Base-by-base conservation (phyloP, 2,797 vertebrate species). In the Erethizon dorsatum region DNA sequence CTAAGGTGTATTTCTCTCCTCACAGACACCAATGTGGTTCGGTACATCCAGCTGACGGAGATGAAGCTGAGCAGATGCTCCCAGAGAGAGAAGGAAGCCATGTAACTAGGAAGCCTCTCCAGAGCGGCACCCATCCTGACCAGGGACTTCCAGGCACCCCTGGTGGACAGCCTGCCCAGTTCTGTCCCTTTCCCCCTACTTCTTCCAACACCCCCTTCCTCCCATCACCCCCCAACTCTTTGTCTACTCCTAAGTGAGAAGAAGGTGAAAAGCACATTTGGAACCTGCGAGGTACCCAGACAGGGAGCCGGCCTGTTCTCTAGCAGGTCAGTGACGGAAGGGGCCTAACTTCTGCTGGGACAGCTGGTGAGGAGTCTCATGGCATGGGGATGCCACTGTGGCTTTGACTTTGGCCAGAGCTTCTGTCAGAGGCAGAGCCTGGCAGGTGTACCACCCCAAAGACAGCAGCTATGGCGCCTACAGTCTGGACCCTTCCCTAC, bases 41-140 rank as follows among this genome's bases (percentile, higher is more conserved):
- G 99, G 98, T 99, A 99, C 96, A 99, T 99, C 98, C 99, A 99
- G 98, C 99, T 99, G 99, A 99, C 99, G 37, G 99, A 99, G 98
- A 99, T 99, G 99, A 99, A 99, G 98, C 99, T 99, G 97, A 99
- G 99, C 98, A 99, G 99, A 95, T 99, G 99, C 96, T 99, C 99
- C 98, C 99, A 99, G 98, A 99, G 99, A 98, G 99, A 99, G 97
- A 99, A 99, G 98, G 99, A 99, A 98, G 98, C 99, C 90, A 98
- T 99, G 97, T 99, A 99, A 99, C 98, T 59, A 96, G 59, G 96
- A 96, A 94, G 91, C 88, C 63, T 6, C 96, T 97, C 97, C 97
- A 83, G 90, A 97, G 98, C 96, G 63, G 95, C 95, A 87, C 96
- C 95, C 88, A 45, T 52, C 88, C 97, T 77, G 97, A 97, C 97